Base-by-base conservation (phyloP, 1,140 invertebrate genomes). In the Pseudomyrmex flavicornis region DNA sequence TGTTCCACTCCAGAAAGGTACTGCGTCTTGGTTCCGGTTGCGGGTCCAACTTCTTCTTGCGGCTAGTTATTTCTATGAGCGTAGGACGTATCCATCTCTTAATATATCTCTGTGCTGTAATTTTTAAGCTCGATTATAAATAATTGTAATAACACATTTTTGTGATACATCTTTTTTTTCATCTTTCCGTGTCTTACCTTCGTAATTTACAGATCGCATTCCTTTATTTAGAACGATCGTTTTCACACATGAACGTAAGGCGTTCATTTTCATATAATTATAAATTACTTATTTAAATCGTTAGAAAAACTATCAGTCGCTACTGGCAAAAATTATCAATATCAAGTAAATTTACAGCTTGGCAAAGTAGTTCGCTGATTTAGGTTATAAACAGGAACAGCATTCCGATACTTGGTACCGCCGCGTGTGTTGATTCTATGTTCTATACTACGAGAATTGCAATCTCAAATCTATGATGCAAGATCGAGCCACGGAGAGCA, bases 1-100 rank as follows among this genome's bases (percentile, higher is more conserved):
- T 97, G 92, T 99, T 99, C 98, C 97, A 98, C 86, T 98, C 97
- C 12, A 97, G 73, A 90, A 95, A 97, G 50, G 95, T 95, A 48
- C 95, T 96, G 56, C 97, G 95, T 3, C 94, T 94, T 22, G 80
- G 62, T 69, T 93, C 91, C 17, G 91, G 89, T 69, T 94, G 85
- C 0, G 93, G 91, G 1, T 85, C 91, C 17, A 93, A 44, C 70
- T 82, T 90, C n/a, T 90, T 91, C 84, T 95, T 95, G 20, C 94
- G 92, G 0, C 26, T 90, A 35, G 94, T 92, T 46, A 96, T 77
- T 88, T 92, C 94, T 22, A 77, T 90, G 7, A 95, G 73, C 63
- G 95, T 95, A 72, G 96, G 96, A 1, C 93, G 86, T 20, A 96
- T 90, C 93, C 95, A 96, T 89, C 96, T 92, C 79, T 94, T 93